Base-by-base conservation (phyloP, 2,113 vertebrate species). In the Amphiprion ocellaris region DNA sequence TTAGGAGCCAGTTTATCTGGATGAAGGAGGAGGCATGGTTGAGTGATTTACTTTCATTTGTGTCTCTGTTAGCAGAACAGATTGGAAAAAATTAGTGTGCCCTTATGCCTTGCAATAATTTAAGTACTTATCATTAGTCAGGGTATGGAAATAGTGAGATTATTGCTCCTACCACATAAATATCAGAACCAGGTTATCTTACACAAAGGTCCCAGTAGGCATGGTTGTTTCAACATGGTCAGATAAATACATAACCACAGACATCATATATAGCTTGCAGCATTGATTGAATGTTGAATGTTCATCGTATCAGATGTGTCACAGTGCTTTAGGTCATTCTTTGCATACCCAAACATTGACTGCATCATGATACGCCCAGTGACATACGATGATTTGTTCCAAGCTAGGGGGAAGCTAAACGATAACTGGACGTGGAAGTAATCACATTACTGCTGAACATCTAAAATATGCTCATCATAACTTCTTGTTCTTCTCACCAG, bases 131-230 rank as follows among this genome's bases (percentile, higher is more conserved):
- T 26, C 4, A 5, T 24, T 55, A 24, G 60, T 24, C 3, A 17
- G 10, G 3, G 16, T 28, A 17, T 50, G 50, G 50, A 61, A 60
- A 49, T 47, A 6, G 15, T 44, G 17, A n/a, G 30, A 39, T 69
- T 72, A 69, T 73, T 80, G 63, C 72, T 33, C 0, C 10, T 64
- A 28, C 71, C 10, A 1, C 60, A 64, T 33, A 55, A 85, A 84
- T 64, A 69, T 26, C 23, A 37, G 9, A 56, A 63, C 24, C 14
- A 30, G 21, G 66, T 75, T 62, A 15, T 71, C 3, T 73, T 56
- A 10, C 24, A 59, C 44, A 50, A 6, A 44, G 24, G 44, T 30
- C 24, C 14, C 14, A 4, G 37, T n/a, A 47, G 33, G 59, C 26
- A 0, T 0, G 26, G 9, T 28, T 41, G 23, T 56, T 55, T 33